These are phyloP conservation scores for Ylistrum balloti DNA, from an alignment of 1,140 invertebrate species.

Conservation along the genomic window DNA sequence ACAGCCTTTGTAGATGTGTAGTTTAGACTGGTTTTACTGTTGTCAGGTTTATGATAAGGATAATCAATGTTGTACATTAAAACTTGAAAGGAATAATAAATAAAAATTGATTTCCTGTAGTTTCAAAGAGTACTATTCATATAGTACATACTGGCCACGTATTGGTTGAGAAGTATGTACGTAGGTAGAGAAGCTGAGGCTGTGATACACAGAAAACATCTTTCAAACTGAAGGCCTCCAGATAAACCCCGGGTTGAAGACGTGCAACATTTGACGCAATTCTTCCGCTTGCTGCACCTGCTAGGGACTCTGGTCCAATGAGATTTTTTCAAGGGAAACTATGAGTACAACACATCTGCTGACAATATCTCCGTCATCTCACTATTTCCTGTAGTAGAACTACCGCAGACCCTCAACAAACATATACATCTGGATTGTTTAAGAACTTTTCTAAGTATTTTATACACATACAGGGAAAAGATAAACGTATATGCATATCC, in stretches of 20 bases:
- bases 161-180: slow-evolving; percentile 34
- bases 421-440: neutral
- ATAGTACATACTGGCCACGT: neutral
- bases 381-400: slow-evolving; percentile 7
- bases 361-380: slow-evolving; percentile 17
- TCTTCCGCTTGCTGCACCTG: slow-evolving; percentile 31
- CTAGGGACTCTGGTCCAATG: neutral
- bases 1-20: no score
- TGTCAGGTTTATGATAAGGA: no score
- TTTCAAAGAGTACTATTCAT: neutral
- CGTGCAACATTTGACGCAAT: slow-evolving; percentile 37
- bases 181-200: neutral
- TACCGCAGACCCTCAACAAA: neutral
- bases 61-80: neutral
- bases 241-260: slow-evolving; percentile 1
- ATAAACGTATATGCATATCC: neutral
- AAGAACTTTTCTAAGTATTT: neutral
- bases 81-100: neutral
- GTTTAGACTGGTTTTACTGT: no score
- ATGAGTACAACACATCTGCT: slow-evolving; percentile 10
- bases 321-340: neutral
- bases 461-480: neutral
- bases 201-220: neutral
- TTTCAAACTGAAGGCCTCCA: neutral
- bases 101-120: neutral